These are phyloP conservation scores for Ophion obscuratus DNA, from an alignment of 2,888 invertebrate species.

Conservation along the genomic window DNA sequence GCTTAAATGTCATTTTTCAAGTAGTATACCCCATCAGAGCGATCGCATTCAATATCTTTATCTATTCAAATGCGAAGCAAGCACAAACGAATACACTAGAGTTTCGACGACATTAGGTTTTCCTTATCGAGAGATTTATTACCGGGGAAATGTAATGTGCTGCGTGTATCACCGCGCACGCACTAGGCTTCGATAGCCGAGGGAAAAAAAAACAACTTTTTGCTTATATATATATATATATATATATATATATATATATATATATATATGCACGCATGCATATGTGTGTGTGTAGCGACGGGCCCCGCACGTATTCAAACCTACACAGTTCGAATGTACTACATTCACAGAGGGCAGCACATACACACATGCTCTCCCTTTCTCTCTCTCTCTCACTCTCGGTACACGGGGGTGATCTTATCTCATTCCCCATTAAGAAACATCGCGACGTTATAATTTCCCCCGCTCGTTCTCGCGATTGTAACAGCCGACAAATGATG, in stretches of 20 bases:
- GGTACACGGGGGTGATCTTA: constrained; percentile 73
- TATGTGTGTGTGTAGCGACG: no score
- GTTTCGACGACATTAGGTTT: constrained; percentile 62
- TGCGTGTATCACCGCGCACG: constrained; percentile 2
- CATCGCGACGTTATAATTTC: constrained; percentile 72
- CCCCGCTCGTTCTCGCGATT: constrained; percentile 67
- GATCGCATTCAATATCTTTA: no score
- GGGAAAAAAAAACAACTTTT: constrained; percentile 23
- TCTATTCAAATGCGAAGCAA: no score
- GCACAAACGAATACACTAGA: constrained; percentile 23
- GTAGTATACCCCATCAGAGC: no score
- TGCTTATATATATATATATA: no score
- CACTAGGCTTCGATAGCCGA: neutral
- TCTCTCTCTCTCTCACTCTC: neutral
- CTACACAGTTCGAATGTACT: constrained; percentile 52
- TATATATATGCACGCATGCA: neutral
- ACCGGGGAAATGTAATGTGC: constrained; percentile 53
- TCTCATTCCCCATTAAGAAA: constrained; percentile 75
- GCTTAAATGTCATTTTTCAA: no score
- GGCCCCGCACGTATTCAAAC: constrained; percentile 20
- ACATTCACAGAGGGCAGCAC: constrained; percentile 26
- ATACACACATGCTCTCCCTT: constrained; percentile 30
- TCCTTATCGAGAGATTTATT: constrained; percentile 71
- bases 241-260: no score
- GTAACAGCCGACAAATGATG: constrained; percentile 72